Base-by-base conservation (phyloP, 2,113 vertebrate genomes). In the Burhinus oedicnemus region DNA sequence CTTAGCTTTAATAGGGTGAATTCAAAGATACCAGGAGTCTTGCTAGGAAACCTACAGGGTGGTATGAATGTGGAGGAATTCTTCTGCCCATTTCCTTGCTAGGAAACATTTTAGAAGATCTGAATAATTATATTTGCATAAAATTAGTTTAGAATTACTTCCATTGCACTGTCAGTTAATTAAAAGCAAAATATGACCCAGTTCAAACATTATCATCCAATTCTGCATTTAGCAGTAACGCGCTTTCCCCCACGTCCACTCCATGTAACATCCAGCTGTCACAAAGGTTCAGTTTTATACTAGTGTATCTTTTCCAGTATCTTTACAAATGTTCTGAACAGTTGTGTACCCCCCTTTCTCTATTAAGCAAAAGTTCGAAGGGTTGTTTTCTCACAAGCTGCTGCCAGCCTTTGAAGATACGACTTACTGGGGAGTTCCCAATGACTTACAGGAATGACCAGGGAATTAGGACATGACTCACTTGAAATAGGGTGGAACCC, bases 401-500 rank as follows among this genome's bases (percentile, higher is more conserved):
- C 54, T 58, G n/a, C 6, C 52, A 78, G 0, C 14, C 44, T 75
- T 87, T 81, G 51, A 60, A 75, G 44, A 32, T 13, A 19, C 4
- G 7, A 29, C 7, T 60, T 89, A n/a, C 22, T 49, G 15, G 7
- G 22, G 25, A 44, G 15, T 49, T 79, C 47, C 38, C 47, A 64
- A 2, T 36, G 27, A 16, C 30, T 79, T 55, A 8, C 8, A 65
- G 26, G 42, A 86, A 23, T 32, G 22, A 88, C 9, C 22, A 64
- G 29, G 44, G 51, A 95, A 57, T 40, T 26, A 61, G 36, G 27
- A 52, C 11, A 9, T 16, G 7, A 57, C 4, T 36, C 11, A 40
- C 3, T 2, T 21, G 7, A 38, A 91, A 51, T 18, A 65, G 9
- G 19, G 18, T 36, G 6, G 8, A 60, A 66, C 8, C 0, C 0